These are phyloP conservation scores for Chromis chromis DNA, from an alignment of 2,797 vertebrate genomes.

Conservation along the genomic window DNA sequence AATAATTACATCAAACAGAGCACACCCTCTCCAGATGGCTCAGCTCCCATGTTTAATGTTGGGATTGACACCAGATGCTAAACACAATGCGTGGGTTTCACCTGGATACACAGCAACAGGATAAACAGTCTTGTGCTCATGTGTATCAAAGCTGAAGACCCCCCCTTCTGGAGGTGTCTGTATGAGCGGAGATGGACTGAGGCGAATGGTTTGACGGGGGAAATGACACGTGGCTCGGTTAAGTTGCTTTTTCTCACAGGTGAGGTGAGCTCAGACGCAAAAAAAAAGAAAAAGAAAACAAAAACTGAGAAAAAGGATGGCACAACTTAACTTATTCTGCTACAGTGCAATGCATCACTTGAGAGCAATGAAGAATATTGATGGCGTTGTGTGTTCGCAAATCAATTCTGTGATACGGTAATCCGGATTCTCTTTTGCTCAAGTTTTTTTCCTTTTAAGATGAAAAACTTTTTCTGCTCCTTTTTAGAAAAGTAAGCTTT, in stretches of 20 bases:
- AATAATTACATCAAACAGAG: slow-evolving; percentile 41
- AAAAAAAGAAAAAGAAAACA: slow-evolving; percentile 9
- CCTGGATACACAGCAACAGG: slow-evolving; percentile 50
- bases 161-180: slow-evolving; percentile 24
- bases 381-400: slow-evolving; percentile 39
- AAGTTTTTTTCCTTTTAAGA: slow-evolving; percentile 16
- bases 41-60: slow-evolving; percentile 48
- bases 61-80: slow-evolving; percentile 56
- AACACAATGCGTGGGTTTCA: slow-evolving; percentile 63
- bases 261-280: not conserved
- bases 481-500: slow-evolving; percentile 44
- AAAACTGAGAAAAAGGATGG: slow-evolving; percentile 16
- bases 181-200: slow-evolving; percentile 27
- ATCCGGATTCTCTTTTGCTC: not conserved
- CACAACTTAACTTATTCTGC: slow-evolving; percentile 21
- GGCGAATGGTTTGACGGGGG: slow-evolving; percentile 26
- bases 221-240: slow-evolving; percentile 33
- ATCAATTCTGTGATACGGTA: slow-evolving; percentile 42
- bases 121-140: slow-evolving; percentile 38
- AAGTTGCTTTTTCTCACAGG: not conserved
- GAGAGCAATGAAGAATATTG: slow-evolving; percentile 55
- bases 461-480: slow-evolving; percentile 54
- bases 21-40: slow-evolving; percentile 64
- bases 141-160: slow-evolving; percentile 36
- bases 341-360: slow-evolving; percentile 54